These are phyloP conservation scores for Zoanthus solanderi DNA, from an alignment of 92 coral and sea anemone species.

Conservation along the genomic window DNA sequence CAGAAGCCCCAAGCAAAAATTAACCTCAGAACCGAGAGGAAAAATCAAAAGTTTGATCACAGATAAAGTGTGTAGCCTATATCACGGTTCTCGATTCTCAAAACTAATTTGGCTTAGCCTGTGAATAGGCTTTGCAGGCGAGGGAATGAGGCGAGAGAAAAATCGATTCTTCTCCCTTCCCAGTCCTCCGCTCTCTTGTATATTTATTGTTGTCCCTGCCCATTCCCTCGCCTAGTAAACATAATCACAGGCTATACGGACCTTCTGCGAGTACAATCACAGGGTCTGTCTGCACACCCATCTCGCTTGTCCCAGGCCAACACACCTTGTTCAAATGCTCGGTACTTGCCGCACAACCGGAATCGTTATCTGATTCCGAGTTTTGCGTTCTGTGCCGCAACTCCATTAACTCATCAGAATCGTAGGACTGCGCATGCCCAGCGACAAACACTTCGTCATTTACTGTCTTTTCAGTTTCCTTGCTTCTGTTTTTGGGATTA, in stretches of 20 bases:
- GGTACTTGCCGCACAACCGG: slow-evolving; percentile 40
- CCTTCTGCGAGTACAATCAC: slow-evolving; percentile 56
- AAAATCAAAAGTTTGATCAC: background rate
- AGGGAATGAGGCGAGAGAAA: slow-evolving; percentile 33
- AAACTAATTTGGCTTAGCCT: slow-evolving; percentile 23
- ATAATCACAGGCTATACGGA: slow-evolving; percentile 49
- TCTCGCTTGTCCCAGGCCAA: slow-evolving; percentile 45
- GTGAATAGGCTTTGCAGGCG: slow-evolving; percentile 36
- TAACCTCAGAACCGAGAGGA: background rate
- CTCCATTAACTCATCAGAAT: slow-evolving; percentile 18
- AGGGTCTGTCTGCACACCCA: slow-evolving; percentile 48
- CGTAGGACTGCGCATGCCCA: background rate
- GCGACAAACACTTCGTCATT: slow-evolving; percentile 17
- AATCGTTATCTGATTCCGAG: slow-evolving; percentile 40
- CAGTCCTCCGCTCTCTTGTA: background rate
- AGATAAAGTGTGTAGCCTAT: background rate
- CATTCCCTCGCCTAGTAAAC: slow-evolving; percentile 36
- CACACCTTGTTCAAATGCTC: slow-evolving; percentile 52
- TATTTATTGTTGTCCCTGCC: background rate
- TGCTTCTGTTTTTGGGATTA: background rate
- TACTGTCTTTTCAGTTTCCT: background rate
- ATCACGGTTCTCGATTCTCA: background rate
- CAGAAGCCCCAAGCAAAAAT: too few species aligned
- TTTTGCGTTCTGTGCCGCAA: background rate
- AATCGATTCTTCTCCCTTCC: background rate